A percentile compares a stretch with the other conserved stretches of the same genome.
These are phyloP conservation scores for Schizaphis graminum DNA, from an alignment of 2,888 invertebrate species.

Conservation along the genomic window DNA sequence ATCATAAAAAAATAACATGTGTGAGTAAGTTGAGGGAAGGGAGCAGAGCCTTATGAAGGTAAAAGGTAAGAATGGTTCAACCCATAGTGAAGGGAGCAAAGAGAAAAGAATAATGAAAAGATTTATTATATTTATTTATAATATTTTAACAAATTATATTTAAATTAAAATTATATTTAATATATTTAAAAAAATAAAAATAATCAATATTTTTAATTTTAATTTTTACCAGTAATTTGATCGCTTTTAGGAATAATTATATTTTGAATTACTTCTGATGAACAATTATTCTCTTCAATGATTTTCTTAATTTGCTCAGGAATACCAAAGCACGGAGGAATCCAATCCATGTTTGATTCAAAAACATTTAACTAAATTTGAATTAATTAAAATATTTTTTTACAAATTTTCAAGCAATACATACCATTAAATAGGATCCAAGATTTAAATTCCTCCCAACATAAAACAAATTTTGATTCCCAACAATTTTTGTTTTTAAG, in stretches of 20 bases:
- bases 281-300: not conserved
- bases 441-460: constrained; percentile 74
- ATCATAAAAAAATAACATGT: too few relatives aligned
- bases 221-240: constrained; percentile 58
- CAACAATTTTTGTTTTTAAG: constrained; percentile 80
- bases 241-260: constrained; percentile 50
- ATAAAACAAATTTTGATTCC: constrained; percentile 89
- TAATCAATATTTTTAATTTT: not conserved
- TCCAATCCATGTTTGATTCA: constrained; percentile 55
- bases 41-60: too few relatives aligned
- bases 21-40: too few relatives aligned
- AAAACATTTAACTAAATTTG: constrained; percentile 49
- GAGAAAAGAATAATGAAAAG: too few relatives aligned
- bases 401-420: not conserved
- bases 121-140: too few relatives aligned
- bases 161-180: too few relatives aligned
- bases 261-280: constrained; percentile 17
- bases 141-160: too few relatives aligned
- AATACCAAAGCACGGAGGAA: constrained; percentile 65
- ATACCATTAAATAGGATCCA: constrained; percentile 65
- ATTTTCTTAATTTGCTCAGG: constrained; percentile 51
- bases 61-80: too few relatives aligned
- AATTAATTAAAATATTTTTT: too few relatives aligned
- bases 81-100: too few relatives aligned
- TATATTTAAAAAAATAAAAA: not conserved